phyloP scores from a whole-genome alignment of 2,888 invertebrate genomes.

The Ecliptopera silaceata region DNA sequence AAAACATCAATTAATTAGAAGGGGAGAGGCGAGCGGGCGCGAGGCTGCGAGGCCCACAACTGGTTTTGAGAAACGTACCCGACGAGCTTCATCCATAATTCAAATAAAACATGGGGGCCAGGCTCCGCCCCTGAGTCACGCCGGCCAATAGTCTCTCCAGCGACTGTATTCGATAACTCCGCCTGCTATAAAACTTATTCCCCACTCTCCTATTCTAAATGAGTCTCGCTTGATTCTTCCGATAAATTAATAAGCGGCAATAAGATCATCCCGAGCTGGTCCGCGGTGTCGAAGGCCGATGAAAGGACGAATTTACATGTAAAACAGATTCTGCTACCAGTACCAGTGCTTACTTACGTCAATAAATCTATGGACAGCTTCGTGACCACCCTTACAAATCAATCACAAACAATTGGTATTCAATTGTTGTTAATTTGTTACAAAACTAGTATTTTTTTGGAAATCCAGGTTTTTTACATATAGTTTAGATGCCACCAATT shows the following conservation, averaged over 20 bases:
- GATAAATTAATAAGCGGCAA: conserved; percentile 74
- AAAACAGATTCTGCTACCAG: conserved; percentile 15
- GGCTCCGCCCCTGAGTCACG: conserved; percentile 77
- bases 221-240: conserved; percentile 68
- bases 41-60: conserved; percentile 75
- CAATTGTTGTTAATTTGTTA: too few relatives aligned
- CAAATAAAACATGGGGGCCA: conserved; percentile 81
- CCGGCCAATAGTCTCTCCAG: conserved; percentile 75
- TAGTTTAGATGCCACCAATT: too few relatives aligned
- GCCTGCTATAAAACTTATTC: conserved; percentile 72
- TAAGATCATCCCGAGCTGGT: conserved; percentile 59
- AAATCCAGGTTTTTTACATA: too few relatives aligned
- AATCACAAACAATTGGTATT: too few relatives aligned
- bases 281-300: conserved; percentile 56
- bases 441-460: too few relatives aligned
- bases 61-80: conserved; percentile 73
- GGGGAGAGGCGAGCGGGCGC: conserved; percentile 77
- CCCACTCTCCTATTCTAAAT: conserved; percentile 73
- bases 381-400: too few relatives aligned
- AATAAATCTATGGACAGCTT: too few relatives aligned
- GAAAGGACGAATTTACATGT: conserved; percentile 50
- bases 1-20: conserved; percentile 81
- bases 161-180: conserved; percentile 67
- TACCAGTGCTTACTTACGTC: neutral
- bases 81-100: conserved; percentile 80